Evolutionary conservation across 37 sponge, comb jelly and placozoan genomes (phyloP).

Genomic region (Sycon ciliatum): DNA sequence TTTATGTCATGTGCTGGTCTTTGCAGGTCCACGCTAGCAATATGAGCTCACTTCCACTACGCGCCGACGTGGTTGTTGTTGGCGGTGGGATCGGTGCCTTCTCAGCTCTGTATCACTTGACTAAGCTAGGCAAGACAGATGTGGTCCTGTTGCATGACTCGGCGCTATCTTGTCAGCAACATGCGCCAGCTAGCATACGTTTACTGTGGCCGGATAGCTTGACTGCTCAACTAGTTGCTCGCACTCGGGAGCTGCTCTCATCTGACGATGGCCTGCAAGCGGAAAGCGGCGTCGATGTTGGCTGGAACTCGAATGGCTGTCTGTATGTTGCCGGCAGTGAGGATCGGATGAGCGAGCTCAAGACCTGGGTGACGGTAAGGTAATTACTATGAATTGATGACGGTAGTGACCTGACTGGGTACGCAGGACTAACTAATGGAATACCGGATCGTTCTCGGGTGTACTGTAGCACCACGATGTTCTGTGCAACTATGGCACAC

Average conservation of each 20-base stretch:
- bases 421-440: too few species aligned
- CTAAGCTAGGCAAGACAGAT: conserved; percentile 51
- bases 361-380: conserved; percentile 20
- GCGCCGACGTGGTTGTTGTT: conserved; percentile 59
- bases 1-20: too few species aligned
- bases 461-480: too few species aligned
- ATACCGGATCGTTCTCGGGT: too few species aligned
- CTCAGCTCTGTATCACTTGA: conserved; percentile 60
- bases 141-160: conserved; percentile 56
- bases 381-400: too few species aligned
- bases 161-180: conserved; percentile 54
- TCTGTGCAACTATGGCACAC: too few species aligned
- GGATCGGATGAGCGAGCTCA: conserved; percentile 39
- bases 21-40: too few species aligned
- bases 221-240: not conserved
- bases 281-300: not conserved
- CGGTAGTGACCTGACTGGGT: too few species aligned
- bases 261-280: too few species aligned
- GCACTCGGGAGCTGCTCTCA: conserved; percentile 12
- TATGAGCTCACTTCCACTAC: conserved; percentile 19
- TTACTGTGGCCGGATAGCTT: conserved; percentile 10
- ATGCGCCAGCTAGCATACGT: conserved; percentile 62
- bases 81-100: conserved; percentile 61
- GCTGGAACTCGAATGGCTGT: conserved; percentile 39
- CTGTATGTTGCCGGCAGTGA: conserved; percentile 40